phyloP scores from a whole-genome alignment of 2,888 invertebrate species.

The Drosophila nr. medialis region DNA sequence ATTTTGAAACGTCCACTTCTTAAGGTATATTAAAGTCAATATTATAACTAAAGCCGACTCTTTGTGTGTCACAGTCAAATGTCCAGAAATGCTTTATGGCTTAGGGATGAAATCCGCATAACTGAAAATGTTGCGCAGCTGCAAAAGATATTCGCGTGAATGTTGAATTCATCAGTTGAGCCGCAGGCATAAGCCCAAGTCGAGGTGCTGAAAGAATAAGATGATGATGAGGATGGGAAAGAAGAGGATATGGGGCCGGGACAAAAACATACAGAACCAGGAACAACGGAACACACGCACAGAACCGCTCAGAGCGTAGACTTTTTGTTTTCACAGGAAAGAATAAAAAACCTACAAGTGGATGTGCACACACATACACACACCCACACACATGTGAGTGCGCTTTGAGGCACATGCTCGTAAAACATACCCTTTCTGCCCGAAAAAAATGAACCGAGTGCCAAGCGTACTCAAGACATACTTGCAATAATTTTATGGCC shows the following conservation, averaged over 20 bases:
- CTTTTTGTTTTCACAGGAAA: slow-evolving; percentile 74
- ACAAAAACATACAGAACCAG: slow-evolving; percentile 36
- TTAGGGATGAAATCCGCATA: slow-evolving; percentile 30
- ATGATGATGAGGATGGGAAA: slow-evolving; percentile 17
- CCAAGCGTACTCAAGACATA: slow-evolving; percentile 77
- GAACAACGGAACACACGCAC: slow-evolving; percentile 60
- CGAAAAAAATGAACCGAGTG: slow-evolving; percentile 67
- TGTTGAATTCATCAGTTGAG: slow-evolving; percentile 48
- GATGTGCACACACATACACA: slow-evolving; percentile 51
- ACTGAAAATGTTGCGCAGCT: slow-evolving; percentile 35
- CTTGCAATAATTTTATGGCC: slow-evolving; percentile 78
- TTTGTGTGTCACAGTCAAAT: slow-evolving; percentile 8
- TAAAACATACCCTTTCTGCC: slow-evolving; percentile 72
- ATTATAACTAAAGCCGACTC: neutral
- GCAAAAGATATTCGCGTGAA: slow-evolving; percentile 32
- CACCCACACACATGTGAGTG: slow-evolving; percentile 40
- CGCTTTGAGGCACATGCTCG: slow-evolving; percentile 69
- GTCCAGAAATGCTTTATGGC: slow-evolving; percentile 26
- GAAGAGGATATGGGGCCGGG: slow-evolving; percentile 22
- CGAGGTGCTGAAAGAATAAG: slow-evolving; percentile 35
- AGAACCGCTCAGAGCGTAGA: slow-evolving; percentile 59
- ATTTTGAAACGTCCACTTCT: neutral
- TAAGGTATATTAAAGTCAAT: neutral
- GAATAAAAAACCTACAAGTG: slow-evolving; percentile 74
- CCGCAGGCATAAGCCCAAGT: slow-evolving; percentile 42